These are phyloP conservation scores for Ammodytes dubius DNA, from an alignment of 2,113 vertebrate species.

Conservation along the genomic window DNA sequence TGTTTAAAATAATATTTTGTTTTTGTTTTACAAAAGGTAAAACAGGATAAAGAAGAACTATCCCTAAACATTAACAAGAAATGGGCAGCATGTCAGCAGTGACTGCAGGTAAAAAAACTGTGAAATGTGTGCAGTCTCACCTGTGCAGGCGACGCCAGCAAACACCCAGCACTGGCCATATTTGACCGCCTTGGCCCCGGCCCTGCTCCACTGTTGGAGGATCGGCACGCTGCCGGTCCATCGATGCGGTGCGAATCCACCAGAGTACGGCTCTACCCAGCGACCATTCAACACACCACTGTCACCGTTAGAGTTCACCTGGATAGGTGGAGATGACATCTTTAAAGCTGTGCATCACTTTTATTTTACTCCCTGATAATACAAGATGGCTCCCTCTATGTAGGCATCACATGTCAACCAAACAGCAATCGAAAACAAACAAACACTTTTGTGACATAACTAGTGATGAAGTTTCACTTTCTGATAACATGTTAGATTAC, in stretches of 20 bases:
- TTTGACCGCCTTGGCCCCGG: slow-evolving; percentile 70
- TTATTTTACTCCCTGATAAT: neutral
- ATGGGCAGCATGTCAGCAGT: neutral
- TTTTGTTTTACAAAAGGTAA: too few species aligned
- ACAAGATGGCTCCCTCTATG: neutral
- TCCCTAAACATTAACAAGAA: too few species aligned
- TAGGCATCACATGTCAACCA: neutral
- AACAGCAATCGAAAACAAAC: neutral
- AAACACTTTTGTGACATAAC: too few species aligned
- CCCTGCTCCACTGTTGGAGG: slow-evolving; percentile 82
- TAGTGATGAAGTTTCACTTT: too few species aligned
- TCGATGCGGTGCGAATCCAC: slow-evolving; percentile 75
- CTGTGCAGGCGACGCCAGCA: slow-evolving; percentile 85
- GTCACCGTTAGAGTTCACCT: slow-evolving; percentile 86
- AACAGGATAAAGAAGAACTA: too few species aligned
- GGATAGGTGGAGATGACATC: neutral
- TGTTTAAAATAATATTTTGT: too few species aligned
- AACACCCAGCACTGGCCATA: slow-evolving; percentile 90
- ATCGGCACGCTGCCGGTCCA: slow-evolving; percentile 86
- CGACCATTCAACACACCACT: slow-evolving; percentile 80
- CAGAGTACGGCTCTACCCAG: slow-evolving; percentile 79
- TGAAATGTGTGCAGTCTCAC: slow-evolving; percentile 59
- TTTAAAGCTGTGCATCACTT: neutral
- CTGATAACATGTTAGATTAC: too few species aligned
- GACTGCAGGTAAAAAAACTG: too few species aligned